A percentile compares a stretch with the other conserved stretches of the same genome.
Evolutionary conservation across 2,113 vertebrate species (phyloP).

Genomic region (Leucosticte australis): DNA sequence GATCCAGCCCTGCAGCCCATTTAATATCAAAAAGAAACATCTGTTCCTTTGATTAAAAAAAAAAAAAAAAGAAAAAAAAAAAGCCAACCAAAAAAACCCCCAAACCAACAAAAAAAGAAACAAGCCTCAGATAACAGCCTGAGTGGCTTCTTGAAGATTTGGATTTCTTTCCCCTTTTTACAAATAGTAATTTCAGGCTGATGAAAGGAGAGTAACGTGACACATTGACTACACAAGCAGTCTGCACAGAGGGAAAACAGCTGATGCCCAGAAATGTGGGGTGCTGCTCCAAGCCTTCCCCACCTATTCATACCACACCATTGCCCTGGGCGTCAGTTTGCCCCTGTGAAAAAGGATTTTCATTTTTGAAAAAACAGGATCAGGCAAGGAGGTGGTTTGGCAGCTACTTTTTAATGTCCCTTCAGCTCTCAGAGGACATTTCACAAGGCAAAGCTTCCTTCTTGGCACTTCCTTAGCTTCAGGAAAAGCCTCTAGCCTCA

Average conservation of each 20-base stretch:
- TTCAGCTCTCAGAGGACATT: neutral
- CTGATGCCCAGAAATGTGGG: neutral
- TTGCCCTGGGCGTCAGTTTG: neutral
- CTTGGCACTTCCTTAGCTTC: neutral
- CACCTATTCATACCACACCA: neutral
- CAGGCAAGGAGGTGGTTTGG: neutral
- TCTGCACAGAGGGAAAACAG: neutral
- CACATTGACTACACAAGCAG: neutral
- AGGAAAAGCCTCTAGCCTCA: constrained; percentile 16
- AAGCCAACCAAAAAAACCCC: neutral
- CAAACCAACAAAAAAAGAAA: neutral
- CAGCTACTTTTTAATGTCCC: neutral
- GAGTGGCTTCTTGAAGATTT: constrained; percentile 24
- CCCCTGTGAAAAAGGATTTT: neutral
- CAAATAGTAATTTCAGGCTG: constrained; percentile 26
- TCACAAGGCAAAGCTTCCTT: constrained; percentile 19
- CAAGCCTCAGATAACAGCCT: neutral
- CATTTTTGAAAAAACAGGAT: neutral
- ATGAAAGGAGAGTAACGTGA: neutral
- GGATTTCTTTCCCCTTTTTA: neutral
- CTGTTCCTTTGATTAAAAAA: neutral
- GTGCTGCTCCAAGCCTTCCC: neutral
- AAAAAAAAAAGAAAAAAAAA: no score
- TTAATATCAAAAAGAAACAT: constrained; percentile 27
- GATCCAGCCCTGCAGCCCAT: neutral